Conservation (phyloP, 1,140 invertebrate genomes). For the Brachionus manjavacas region DNA sequence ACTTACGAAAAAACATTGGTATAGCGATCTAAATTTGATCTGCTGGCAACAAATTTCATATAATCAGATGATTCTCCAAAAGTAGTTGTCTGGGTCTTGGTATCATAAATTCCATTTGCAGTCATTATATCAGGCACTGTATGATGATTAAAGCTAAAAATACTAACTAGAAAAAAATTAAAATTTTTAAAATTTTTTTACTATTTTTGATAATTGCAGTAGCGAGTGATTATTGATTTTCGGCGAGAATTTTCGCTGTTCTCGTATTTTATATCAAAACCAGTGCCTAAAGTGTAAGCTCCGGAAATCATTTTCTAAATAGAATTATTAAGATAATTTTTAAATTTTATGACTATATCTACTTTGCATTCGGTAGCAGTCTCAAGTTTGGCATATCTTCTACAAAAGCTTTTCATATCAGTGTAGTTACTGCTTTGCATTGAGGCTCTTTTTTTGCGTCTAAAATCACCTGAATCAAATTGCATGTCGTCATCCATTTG, state of each 20-base stretch:
- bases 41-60: conserved; percentile 34
- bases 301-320: conserved; percentile 29
- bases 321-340: too few species aligned
- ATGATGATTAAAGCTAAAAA: conserved; percentile 12
- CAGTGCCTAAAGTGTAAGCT: conserved; percentile 36
- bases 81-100: conserved; percentile 33
- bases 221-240: conserved; percentile 5
- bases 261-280: conserved; percentile 38
- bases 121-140: conserved; percentile 40
- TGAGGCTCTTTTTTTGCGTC: conserved; percentile 7
- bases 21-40: conserved; percentile 23
- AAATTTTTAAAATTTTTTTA: not conserved
- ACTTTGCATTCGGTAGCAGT: not conserved
- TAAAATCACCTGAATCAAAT: not conserved
- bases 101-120: conserved; percentile 38
- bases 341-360: not conserved
- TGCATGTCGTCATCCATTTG: not conserved
- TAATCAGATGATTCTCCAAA: conserved; percentile 35
- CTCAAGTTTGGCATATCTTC: conserved; percentile 13
- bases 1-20: conserved; percentile 34
- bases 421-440: not conserved
- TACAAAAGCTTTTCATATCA: conserved; percentile 42
- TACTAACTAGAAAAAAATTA: not conserved
- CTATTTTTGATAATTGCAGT: conserved; percentile 42
- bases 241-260: conserved; percentile 39